A percentile compares a stretch with the other conserved stretches of the same genome.
These are phyloP conservation scores for Drosophila phalerata DNA, from an alignment of 2,888 invertebrate species.

Conservation along the genomic window DNA sequence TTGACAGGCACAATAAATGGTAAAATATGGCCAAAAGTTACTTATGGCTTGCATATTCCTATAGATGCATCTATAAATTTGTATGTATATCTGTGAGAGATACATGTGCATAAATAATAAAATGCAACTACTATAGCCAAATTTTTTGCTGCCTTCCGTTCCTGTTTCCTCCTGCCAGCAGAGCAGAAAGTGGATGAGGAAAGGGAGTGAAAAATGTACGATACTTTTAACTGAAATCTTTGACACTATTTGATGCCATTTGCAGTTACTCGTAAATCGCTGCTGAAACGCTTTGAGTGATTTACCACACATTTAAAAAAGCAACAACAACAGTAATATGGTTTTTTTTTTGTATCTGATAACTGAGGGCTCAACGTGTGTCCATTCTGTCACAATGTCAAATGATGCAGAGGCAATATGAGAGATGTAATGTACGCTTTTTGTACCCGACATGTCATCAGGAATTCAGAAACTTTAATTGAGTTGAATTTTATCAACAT, in stretches of 20 bases:
- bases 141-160: slow-evolving; percentile 11
- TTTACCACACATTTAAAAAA: slow-evolving; percentile 24
- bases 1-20: slow-evolving; percentile 79
- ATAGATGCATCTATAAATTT: slow-evolving; percentile 28
- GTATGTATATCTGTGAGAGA: slow-evolving; percentile 31
- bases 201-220: neutral
- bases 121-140: slow-evolving; percentile 31
- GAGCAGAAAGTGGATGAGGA: neutral
- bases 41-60: slow-evolving; percentile 48
- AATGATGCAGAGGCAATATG: neutral
- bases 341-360: slow-evolving; percentile 22
- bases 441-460: neutral
- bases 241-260: slow-evolving; percentile 56
- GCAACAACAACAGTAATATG: slow-evolving; percentile 6
- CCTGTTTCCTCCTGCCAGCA: neutral
- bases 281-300: slow-evolving; percentile 30
- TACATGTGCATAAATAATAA: slow-evolving; percentile 39
- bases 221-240: slow-evolving; percentile 37
- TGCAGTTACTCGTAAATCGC: slow-evolving; percentile 46
- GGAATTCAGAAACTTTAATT: slow-evolving; percentile 7
- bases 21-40: slow-evolving; percentile 72
- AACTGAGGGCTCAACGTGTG: slow-evolving; percentile 6
- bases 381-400: slow-evolving; percentile 2
- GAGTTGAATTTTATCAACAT: too few species aligned
- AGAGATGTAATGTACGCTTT: neutral